Percentiles rank a stretch among this genome's conserved stretches.
Evolutionary conservation across 2,113 vertebrate species (phyloP).

Genomic region (Stomatorhinus ivindoensis): DNA sequence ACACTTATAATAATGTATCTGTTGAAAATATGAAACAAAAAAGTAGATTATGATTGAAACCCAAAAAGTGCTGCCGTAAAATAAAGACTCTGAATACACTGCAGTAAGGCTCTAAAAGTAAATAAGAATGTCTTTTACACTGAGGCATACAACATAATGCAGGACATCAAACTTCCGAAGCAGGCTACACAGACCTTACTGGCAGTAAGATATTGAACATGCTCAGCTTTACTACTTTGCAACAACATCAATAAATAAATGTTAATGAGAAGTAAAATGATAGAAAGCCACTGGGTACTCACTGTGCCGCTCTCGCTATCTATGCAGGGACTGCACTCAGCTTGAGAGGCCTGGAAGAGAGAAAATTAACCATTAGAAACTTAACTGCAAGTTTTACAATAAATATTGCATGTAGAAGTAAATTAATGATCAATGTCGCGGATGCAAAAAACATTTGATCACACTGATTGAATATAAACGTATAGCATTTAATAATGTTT

Average conservation of each 20-base stretch:
- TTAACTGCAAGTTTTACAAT: not conserved
- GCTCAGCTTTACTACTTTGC: conserved; percentile 31
- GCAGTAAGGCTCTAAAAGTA: not conserved
- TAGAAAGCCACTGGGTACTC: conserved; percentile 44
- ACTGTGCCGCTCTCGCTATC: conserved; percentile 68
- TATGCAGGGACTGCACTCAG: conserved; percentile 58
- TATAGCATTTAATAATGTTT: not conserved
- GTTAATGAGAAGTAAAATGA: conserved; percentile 20
- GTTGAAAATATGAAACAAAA: not conserved
- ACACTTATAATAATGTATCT: not conserved
- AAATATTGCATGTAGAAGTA: not conserved
- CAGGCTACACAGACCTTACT: conserved; percentile 16
- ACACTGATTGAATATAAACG: not conserved
- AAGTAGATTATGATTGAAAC: not conserved
- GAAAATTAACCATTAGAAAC: conserved; percentile 7
- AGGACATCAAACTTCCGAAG: not conserved
- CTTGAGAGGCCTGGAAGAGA: conserved; percentile 59
- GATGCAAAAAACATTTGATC: not conserved
- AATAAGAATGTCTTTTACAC: not conserved
- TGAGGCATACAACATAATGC: not conserved
- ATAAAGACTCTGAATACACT: not conserved
- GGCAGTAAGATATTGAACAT: conserved; percentile 33
- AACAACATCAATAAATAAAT: conserved; percentile 12
- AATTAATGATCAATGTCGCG: not conserved
- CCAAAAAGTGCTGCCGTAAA: not conserved